Percentiles rank a stretch among this genome's conserved stretches.
Evolutionary conservation across 2,797 vertebrate genomes (phyloP).

Genomic region (Cyprinella venusta): DNA sequence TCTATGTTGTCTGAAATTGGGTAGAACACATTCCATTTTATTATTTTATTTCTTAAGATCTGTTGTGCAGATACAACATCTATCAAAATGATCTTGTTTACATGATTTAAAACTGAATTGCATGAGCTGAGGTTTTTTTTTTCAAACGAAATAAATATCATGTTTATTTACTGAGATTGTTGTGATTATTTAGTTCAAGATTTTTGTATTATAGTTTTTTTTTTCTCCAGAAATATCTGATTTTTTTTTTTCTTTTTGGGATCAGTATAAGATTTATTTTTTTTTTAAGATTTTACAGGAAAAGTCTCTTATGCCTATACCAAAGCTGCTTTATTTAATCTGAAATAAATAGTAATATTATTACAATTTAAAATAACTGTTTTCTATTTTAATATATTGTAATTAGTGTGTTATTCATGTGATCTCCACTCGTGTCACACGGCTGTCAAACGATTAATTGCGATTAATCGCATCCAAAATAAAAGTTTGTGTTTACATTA

Average conservation of each 20-base stretch:
- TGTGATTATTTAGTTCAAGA: neutral
- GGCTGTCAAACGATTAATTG: no score
- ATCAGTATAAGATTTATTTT: no score
- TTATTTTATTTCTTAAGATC: slow-evolving; percentile 70
- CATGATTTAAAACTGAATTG: slow-evolving; percentile 82
- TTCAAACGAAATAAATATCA: slow-evolving; percentile 76
- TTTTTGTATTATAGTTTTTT: neutral
- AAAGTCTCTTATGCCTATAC: neutral
- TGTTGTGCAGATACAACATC: slow-evolving; percentile 72
- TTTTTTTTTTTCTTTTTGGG: neutral
- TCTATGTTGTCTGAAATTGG: slow-evolving; percentile 58
- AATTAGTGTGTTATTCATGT: neutral
- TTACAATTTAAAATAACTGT: neutral
- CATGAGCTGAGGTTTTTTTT: slow-evolving; percentile 80
- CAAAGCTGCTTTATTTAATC: neutral
- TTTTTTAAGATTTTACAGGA: neutral
- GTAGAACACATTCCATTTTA: slow-evolving; percentile 83
- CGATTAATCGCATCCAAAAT: no score
- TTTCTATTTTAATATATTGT: neutral
- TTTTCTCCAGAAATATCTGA: neutral
- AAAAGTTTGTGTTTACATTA: no score
- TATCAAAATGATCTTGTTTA: slow-evolving; percentile 84
- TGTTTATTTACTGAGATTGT: slow-evolving; percentile 73
- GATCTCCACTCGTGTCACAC: no score
- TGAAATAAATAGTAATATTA: neutral